Conservation (phyloP, 2,113 vertebrate genomes). For the Heterocephalus glaber region DNA sequence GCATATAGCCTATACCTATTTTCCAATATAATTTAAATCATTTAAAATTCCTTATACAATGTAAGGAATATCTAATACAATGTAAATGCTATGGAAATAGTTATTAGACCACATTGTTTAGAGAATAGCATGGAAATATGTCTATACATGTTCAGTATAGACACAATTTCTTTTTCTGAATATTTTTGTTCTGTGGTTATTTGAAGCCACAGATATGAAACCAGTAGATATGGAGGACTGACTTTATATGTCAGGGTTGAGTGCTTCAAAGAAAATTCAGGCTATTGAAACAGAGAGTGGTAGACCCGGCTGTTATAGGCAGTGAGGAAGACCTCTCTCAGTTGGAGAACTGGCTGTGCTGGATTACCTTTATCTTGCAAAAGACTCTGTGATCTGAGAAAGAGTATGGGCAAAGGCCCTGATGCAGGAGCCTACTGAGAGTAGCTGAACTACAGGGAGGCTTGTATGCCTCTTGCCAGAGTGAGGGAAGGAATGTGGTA, state of each 20-base stretch:
- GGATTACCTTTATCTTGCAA: not conserved
- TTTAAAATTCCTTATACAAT: not conserved
- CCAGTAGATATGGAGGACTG: not conserved
- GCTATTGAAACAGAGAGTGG: not conserved
- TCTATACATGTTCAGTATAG: not conserved
- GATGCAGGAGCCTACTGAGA: not conserved
- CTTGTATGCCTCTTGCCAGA: not conserved
- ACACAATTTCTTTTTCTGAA: not conserved
- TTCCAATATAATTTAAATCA: not conserved
- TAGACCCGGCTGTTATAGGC: too few species aligned
- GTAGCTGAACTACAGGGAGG: too few species aligned
- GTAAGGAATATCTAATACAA: not conserved
- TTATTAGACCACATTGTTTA: not conserved
- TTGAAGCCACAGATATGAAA: not conserved
- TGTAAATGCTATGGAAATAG: not conserved
- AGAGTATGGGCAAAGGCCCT: not conserved
- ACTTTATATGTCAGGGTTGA: not conserved
- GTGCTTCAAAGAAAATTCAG: not conserved
- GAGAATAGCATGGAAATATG: not conserved
- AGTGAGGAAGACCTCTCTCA: not conserved
- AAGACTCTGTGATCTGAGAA: not conserved
- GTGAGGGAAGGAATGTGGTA: not conserved
- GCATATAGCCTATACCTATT: not conserved
- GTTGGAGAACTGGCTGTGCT: not conserved
- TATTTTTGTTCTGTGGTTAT: not conserved